Conservation (phyloP, 2,113 vertebrate genomes). For the Gallinago undulata region DNA sequence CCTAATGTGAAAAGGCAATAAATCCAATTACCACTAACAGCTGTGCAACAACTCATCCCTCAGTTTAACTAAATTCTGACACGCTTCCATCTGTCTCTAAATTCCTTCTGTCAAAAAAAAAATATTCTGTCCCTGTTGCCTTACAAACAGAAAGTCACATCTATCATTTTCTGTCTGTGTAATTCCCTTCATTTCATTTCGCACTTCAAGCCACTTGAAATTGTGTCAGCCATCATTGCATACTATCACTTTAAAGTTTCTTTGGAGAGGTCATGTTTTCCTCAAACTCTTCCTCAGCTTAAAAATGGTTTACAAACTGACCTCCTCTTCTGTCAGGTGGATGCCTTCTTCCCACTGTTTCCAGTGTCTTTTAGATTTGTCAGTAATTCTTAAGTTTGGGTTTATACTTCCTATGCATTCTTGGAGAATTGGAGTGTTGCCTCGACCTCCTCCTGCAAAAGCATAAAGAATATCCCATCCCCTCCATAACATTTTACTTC, state of each 20-base stretch:
- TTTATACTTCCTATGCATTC: not conserved
- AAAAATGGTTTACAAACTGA: not conserved
- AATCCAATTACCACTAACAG: constrained; percentile 9
- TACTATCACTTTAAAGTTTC: not conserved
- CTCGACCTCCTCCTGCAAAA: not conserved
- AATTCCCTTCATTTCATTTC: not conserved
- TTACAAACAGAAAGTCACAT: not conserved
- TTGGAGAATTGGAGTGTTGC: not conserved
- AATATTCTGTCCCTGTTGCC: not conserved
- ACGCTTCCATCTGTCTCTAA: not conserved
- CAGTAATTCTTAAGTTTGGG: not conserved
- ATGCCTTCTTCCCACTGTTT: not conserved
- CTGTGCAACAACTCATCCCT: not conserved
- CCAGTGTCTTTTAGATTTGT: not conserved
- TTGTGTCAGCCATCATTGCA: not conserved
- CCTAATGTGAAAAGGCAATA: not conserved
- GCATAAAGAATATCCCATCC: not conserved
- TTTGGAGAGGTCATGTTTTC: not conserved
- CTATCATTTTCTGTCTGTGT: not conserved
- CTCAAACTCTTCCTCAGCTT: not conserved
- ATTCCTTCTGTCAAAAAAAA: not conserved
- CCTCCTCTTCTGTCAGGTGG: not conserved
- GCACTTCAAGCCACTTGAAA: not conserved
- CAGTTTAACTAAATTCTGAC: not conserved
- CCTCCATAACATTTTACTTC: not conserved